Base-by-base conservation (phyloP, 2,113 vertebrate species). In the Polypterus senegalus region DNA sequence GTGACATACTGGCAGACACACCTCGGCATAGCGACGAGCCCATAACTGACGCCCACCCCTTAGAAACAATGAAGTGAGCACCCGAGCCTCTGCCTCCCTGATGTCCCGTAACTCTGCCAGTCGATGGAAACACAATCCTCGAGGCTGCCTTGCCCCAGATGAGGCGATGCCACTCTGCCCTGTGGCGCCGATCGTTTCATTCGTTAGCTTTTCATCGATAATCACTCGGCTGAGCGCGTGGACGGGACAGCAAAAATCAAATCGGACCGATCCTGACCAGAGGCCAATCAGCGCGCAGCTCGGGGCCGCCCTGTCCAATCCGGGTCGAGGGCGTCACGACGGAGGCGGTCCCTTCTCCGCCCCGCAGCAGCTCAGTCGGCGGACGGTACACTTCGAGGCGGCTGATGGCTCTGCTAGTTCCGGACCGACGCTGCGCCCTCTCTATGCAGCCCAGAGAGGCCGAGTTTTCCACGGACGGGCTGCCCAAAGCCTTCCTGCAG, bases 401-500 rank as follows among this genome's bases (percentile, higher is more conserved):
- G 27, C 27, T 49, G 56, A 88, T 88, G 86, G 84, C 82, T 70
- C 67, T 85, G 72, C 72, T 77, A 64, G 72, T 74, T 60, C 62
- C 74, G 1, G 82, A 84, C 8, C 74, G 69, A 47, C 57, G 67
- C 67, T 71, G 73, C 67, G 79, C 70, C 47, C 65, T 74, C 55
- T 65, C 60, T 63, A 78, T 81, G 79, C 80, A 81, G 49, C 69
- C 76, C 0, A 76, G 64, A 45, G 82, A 82, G 7, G 53, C 70
- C 1, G 81, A 82, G 56, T 81, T 78, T 48, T 79, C 74, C 47
- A 86, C 79, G 54, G 86, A 89, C 47, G 89, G 91, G 1, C 78
- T 94, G 0, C 94, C 95, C 1, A 85, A 84, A 68, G 92, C 83
- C 1, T 98, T 98, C 65, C 73, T 98, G 55, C 92, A 89, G 73